phyloP scores from a whole-genome alignment of 2,888 invertebrate species.

The Parapristionchus giblindavisi region DNA sequence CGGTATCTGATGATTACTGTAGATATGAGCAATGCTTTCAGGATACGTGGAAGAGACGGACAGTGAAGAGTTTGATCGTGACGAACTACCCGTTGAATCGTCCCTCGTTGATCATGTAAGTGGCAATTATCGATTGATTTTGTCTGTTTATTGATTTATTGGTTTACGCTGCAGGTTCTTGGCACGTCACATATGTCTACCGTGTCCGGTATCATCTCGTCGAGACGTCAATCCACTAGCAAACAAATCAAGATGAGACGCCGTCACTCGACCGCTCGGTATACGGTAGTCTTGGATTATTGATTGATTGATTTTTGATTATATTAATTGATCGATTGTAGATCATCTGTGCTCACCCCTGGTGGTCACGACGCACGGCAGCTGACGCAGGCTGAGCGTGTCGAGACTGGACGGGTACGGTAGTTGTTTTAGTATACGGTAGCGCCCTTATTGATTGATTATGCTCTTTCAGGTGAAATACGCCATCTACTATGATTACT shows the following conservation, averaged over 20 bases:
- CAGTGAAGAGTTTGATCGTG: slow-evolving; percentile 57
- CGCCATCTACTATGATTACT: slow-evolving; percentile 63
- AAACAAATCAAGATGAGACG: slow-evolving; percentile 41
- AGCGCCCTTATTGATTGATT: background rate
- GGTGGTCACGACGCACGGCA: slow-evolving; percentile 43
- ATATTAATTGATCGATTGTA: background rate
- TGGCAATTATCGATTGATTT: too few relatives aligned
- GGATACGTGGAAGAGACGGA: slow-evolving; percentile 37
- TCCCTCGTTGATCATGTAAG: slow-evolving; percentile 52
- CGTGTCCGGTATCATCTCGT: slow-evolving; percentile 64
- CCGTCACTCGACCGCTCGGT: slow-evolving; percentile 45
- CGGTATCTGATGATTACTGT: background rate
- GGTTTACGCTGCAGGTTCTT: slow-evolving; percentile 48
- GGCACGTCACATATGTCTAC: slow-evolving; percentile 67
- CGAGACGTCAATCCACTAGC: slow-evolving; percentile 45
- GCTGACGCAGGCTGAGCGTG: slow-evolving; percentile 61
- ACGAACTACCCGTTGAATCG: slow-evolving; percentile 46
- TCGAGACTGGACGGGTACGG: slow-evolving; percentile 65
- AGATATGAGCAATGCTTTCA: background rate
- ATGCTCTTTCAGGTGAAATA: slow-evolving; percentile 55
- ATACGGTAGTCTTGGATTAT: background rate
- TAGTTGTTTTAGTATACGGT: background rate
- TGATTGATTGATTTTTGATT: background rate
- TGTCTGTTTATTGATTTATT: background rate
- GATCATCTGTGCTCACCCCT: slow-evolving; percentile 29